Conservation (phyloP, 2,113 vertebrate genomes). For the Malaclemys terrapin region DNA sequence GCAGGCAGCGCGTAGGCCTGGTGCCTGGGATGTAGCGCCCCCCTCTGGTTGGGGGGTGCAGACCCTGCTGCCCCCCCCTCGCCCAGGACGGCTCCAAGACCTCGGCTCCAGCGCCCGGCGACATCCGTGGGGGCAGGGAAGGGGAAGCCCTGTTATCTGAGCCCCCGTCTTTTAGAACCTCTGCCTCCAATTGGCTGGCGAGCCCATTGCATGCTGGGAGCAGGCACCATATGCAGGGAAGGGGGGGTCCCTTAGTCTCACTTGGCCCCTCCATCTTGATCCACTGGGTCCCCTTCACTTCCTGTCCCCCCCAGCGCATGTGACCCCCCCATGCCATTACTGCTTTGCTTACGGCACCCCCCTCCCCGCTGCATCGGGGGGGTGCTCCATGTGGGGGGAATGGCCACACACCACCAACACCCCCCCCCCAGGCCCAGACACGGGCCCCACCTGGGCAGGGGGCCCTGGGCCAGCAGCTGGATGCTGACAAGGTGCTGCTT, state of each 20-base stretch:
- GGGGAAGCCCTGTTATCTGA: not conserved
- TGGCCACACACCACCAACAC: not conserved
- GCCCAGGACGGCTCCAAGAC: conserved; percentile 12
- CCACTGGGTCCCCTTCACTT: not conserved
- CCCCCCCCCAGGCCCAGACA: accelerated
- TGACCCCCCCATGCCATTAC: not conserved
- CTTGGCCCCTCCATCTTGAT: not conserved
- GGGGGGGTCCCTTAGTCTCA: not conserved
- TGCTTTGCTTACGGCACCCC: not conserved
- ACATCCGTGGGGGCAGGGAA: not conserved
- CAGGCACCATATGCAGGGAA: not conserved
- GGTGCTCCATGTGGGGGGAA: not conserved
- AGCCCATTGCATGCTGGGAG: conserved; percentile 27
- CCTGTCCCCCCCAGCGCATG: not conserved
- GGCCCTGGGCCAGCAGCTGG: not conserved
- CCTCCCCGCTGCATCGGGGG: not conserved
- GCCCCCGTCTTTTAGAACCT: not conserved
- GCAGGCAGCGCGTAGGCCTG: not conserved
- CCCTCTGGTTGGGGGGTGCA: not conserved
- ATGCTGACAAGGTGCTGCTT: not conserved
- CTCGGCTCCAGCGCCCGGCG: not conserved
- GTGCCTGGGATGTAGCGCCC: not conserved
- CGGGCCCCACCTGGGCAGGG: not conserved
- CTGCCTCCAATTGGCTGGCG: not conserved
- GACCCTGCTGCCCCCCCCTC: not conserved